These are phyloP conservation scores for Zaprionus gabonicus DNA, from an alignment of 1,140 invertebrate genomes.

Conservation along the genomic window DNA sequence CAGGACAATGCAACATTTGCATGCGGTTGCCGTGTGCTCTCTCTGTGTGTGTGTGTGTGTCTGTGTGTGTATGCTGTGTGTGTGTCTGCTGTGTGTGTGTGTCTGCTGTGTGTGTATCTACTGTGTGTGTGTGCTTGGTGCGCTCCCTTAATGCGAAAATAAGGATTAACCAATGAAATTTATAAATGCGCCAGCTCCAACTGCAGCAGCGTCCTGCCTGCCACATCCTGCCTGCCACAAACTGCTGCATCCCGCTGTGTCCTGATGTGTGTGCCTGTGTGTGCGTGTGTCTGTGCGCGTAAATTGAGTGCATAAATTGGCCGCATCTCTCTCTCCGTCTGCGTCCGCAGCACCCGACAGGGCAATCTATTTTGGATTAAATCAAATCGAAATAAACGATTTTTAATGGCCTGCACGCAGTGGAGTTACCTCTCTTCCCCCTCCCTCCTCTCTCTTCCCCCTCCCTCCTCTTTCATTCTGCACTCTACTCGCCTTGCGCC, in stretches of 20 bases:
- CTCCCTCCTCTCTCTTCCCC: neutral
- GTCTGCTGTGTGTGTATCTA: neutral
- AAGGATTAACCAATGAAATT: slow-evolving; percentile 84
- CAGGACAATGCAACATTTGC: slow-evolving; percentile 75
- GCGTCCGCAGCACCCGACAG: slow-evolving; percentile 45
- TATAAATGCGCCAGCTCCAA: slow-evolving; percentile 70
- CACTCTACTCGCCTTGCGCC: neutral
- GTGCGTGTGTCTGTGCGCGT: slow-evolving; percentile 29
- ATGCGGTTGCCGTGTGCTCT: slow-evolving; percentile 40
- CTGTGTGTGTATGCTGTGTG: neutral
- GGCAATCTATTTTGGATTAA: slow-evolving; percentile 84
- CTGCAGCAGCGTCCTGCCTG: slow-evolving; percentile 12
- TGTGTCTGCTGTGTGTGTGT: neutral
- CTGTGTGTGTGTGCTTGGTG: neutral
- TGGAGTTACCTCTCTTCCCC: neutral
- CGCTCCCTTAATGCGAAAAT: slow-evolving; percentile 78
- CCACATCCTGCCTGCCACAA: slow-evolving; percentile 17
- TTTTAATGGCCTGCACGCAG: slow-evolving; percentile 78
- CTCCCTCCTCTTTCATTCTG: neutral
- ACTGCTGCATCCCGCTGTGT: slow-evolving; percentile 19
- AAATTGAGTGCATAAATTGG: slow-evolving; percentile 84
- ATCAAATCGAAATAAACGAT: slow-evolving; percentile 85
- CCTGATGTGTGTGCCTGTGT: neutral
- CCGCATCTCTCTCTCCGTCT: slow-evolving; percentile 31
- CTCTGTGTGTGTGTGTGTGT: neutral